A percentile compares a stretch with the other conserved stretches of the same genome.
Conservation (phyloP, 2,888 invertebrate genomes). For the Gryllus longicercus region DNA sequence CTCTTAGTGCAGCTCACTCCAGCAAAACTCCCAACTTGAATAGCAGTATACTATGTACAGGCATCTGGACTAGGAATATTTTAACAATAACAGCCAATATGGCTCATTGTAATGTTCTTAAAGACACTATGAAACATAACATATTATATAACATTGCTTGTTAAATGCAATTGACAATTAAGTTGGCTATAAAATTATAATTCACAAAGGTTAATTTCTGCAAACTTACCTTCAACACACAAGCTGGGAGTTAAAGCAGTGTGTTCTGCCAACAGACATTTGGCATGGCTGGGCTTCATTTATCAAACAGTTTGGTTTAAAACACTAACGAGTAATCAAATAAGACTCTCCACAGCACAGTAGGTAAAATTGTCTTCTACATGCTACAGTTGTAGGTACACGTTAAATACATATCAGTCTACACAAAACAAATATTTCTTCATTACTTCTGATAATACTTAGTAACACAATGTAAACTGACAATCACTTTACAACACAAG, state of each 20-base stretch:
- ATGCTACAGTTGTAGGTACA: neutral
- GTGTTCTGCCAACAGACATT: neutral
- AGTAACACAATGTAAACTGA: neutral
- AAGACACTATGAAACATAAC: slow-evolving; percentile 11
- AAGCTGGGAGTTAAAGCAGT: slow-evolving; percentile 17
- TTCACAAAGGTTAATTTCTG: neutral
- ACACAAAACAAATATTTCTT: slow-evolving; percentile 9
- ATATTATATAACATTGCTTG: neutral
- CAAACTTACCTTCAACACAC: neutral
- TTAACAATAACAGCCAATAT: slow-evolving; percentile 10
- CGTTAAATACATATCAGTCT: slow-evolving; percentile 2
- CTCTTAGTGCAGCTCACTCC: neutral
- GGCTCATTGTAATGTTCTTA: slow-evolving; percentile 17
- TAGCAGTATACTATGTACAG: neutral
- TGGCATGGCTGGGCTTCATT: neutral
- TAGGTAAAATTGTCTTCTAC: slow-evolving; percentile 1
- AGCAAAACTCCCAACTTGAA: neutral
- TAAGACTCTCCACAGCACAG: slow-evolving; percentile 17
- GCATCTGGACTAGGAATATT: slow-evolving; percentile 3
- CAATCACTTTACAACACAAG: neutral
- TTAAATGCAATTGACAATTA: neutral
- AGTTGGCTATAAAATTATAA: neutral
- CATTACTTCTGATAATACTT: slow-evolving; percentile 3
- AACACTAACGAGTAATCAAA: neutral
- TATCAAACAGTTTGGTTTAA: neutral